Evolutionary conservation across 37 sponge, comb jelly and placozoan genomes (phyloP).

Genomic region (Mnemiopsis leidyi): DNA sequence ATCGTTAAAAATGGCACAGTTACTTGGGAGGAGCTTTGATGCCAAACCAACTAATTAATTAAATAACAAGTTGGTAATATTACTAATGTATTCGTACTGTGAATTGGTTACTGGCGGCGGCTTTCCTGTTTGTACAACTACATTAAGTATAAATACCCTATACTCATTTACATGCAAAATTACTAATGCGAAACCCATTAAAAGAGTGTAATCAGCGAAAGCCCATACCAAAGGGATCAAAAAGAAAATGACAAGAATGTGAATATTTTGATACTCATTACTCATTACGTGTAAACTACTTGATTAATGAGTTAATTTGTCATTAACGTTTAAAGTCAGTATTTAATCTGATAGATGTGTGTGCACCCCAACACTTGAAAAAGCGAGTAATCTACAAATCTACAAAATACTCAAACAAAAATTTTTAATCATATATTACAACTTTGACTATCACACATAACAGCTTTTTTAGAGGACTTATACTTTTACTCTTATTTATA

Average conservation of each 20-base stretch:
- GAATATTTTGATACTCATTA: neutral
- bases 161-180: neutral
- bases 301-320: neutral
- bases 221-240: neutral
- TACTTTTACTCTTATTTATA: neutral
- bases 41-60: neutral
- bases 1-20: neutral
- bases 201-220: neutral
- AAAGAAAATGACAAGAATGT: neutral
- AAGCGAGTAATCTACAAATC: neutral
- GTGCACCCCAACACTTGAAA: neutral
- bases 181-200: neutral
- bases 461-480: neutral
- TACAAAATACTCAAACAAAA: neutral
- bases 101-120: neutral
- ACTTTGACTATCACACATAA: neutral
- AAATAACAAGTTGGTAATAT: too few species aligned
- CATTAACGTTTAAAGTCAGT: neutral
- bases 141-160: neutral
- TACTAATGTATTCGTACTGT: neutral
- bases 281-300: neutral
- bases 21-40: neutral
- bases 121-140: neutral
- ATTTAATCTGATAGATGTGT: neutral
- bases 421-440: neutral